Percentiles rank a stretch among this genome's conserved stretches.
Conservation (phyloP, 2,797 vertebrate genomes). For the Chaetodon trifasciatus region DNA sequence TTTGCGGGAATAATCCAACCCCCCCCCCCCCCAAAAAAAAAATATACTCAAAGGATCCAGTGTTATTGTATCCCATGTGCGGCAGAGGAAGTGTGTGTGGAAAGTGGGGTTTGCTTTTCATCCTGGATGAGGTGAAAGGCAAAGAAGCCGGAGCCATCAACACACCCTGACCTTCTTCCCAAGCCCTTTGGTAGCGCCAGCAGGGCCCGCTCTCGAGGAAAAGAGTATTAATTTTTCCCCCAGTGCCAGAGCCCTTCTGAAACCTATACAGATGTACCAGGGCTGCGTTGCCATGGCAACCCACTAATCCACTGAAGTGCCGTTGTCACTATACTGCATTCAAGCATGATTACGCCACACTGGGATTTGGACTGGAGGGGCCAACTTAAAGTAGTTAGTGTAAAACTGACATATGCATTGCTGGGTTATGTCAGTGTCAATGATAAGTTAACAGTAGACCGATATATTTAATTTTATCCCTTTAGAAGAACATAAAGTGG, state of each 20-base stretch:
- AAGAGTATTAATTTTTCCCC: constrained; percentile 55
- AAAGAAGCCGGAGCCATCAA: constrained; percentile 29
- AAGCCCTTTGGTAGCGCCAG: constrained; percentile 21
- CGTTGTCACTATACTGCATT: constrained; percentile 79
- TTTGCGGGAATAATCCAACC: constrained; percentile 73
- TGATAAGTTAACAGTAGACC: constrained; percentile 35
- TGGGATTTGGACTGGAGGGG: constrained; percentile 74
- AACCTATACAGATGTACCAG: constrained; percentile 80
- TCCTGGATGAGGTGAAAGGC: constrained; percentile 27
- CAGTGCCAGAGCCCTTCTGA: constrained; percentile 62
- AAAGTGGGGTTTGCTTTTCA: constrained; percentile 13
- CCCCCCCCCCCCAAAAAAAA: not conserved
- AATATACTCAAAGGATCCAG: constrained; percentile 52
- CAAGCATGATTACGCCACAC: constrained; percentile 74
- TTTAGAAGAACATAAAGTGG: constrained; percentile 3
- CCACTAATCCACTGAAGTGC: constrained; percentile 81
- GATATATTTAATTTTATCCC: not conserved
- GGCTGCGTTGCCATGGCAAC: constrained; percentile 80
- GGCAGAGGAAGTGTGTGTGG: constrained; percentile 27
- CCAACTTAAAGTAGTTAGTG: constrained; percentile 64
- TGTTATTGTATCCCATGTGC: constrained; percentile 52
- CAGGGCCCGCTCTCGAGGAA: constrained; percentile 65
- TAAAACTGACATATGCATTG: constrained; percentile 61
- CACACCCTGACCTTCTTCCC: constrained; percentile 26
- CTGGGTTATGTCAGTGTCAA: constrained; percentile 41